phyloP scores from a whole-genome alignment of 2,888 invertebrate species.

The Lamellibrachia columna region DNA sequence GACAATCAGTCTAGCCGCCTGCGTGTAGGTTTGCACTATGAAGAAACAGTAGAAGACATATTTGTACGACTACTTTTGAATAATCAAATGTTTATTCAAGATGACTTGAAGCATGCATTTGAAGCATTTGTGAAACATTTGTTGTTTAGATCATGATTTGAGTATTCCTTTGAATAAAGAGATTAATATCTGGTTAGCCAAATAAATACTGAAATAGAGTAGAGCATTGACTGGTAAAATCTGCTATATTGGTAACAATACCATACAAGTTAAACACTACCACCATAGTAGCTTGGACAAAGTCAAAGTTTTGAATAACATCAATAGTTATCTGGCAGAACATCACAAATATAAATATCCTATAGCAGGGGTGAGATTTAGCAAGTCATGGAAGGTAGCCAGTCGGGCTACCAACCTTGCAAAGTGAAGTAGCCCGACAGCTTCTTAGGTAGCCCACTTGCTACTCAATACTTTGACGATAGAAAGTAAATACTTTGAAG shows the following conservation, averaged over 20 bases:
- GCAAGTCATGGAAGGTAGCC: too few species aligned
- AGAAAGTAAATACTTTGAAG: too few species aligned
- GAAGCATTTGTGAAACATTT: neutral
- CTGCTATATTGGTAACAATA: neutral
- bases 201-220: neutral
- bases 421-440: too few species aligned
- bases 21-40: neutral
- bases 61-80: too few species aligned
- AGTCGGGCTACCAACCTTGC: too few species aligned
- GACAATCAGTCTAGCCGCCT: neutral
- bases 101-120: too few species aligned
- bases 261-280: neutral
- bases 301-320: neutral
- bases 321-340: neutral
- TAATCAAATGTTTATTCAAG: too few species aligned
- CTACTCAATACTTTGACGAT: too few species aligned
- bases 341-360: neutral
- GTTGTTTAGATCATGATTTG: neutral
- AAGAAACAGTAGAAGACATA: neutral
- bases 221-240: neutral
- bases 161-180: neutral
- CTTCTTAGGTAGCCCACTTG: too few species aligned
- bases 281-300: neutral
- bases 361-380: neutral
- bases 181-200: neutral